Evolutionary conservation across 2,888 invertebrate genomes (phyloP).

Genomic region (Platycheirus albimanus): DNA sequence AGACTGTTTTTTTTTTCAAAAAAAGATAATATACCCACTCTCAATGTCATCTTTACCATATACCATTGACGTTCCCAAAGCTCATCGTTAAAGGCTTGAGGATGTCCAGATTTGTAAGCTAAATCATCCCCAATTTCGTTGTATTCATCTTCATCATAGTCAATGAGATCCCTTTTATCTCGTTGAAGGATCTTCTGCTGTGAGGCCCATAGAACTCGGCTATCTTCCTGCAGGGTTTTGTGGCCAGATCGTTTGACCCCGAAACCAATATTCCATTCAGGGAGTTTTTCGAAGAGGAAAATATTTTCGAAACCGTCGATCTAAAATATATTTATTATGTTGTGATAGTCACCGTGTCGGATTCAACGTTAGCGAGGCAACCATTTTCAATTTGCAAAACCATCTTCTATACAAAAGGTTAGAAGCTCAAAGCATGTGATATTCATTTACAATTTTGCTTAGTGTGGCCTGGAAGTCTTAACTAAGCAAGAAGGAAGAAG

Average conservation of each 20-base stretch:
- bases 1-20: slow-evolving; percentile 26
- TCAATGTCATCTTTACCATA: slow-evolving; percentile 60
- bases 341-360: background rate
- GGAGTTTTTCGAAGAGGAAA: slow-evolving; percentile 67
- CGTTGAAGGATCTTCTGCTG: slow-evolving; percentile 72
- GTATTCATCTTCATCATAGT: slow-evolving; percentile 38
- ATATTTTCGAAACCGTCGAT: slow-evolving; percentile 73
- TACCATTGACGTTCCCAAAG: slow-evolving; percentile 96
- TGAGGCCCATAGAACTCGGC: slow-evolving; percentile 74
- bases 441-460: too few relatives aligned
- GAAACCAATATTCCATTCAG: slow-evolving; percentile 25
- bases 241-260: slow-evolving; percentile 49
- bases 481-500: too few relatives aligned
- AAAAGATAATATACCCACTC: background rate
- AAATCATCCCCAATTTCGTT: slow-evolving; percentile 25
- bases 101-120: slow-evolving; percentile 78
- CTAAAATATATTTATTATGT: slow-evolving; percentile 29
- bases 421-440: too few relatives aligned
- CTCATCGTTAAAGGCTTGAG: slow-evolving; percentile 91
- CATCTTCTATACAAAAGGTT: too few relatives aligned
- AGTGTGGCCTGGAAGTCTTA: too few relatives aligned
- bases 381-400: too few relatives aligned
- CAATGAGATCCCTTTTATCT: slow-evolving; percentile 72
- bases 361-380: too few relatives aligned
- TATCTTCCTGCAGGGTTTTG: slow-evolving; percentile 57